phyloP scores from a whole-genome alignment of 92 coral and sea anemone species.

The Epizoanthus illoricatus region DNA sequence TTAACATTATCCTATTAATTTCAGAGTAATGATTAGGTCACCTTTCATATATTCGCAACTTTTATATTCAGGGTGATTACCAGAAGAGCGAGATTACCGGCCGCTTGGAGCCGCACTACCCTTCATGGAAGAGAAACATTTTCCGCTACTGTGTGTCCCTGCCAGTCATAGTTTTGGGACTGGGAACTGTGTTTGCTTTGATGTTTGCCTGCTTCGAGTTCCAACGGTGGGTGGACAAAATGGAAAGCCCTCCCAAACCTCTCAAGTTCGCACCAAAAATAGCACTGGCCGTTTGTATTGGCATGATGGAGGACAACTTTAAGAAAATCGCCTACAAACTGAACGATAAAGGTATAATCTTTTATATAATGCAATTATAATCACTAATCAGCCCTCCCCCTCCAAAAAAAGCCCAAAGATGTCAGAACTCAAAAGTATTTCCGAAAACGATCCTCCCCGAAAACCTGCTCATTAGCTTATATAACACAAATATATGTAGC shows the following conservation, averaged over 20 bases:
- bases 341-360: conserved; percentile 84
- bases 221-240: conserved; percentile 92
- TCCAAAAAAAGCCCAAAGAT: too few relatives aligned
- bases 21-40: too few relatives aligned
- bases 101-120: conserved; percentile 87
- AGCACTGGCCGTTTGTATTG: conserved; percentile 94
- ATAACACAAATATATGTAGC: too few relatives aligned
- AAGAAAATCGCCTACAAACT: conserved; percentile 93
- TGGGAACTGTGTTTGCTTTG: conserved; percentile 76
- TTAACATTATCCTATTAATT: too few relatives aligned
- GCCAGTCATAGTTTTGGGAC: conserved; percentile 82
- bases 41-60: too few relatives aligned
- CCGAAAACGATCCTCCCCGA: too few relatives aligned
- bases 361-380: too few relatives aligned
- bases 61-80: conserved; percentile 77
- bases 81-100: conserved; percentile 92
- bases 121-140: conserved; percentile 92
- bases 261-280: conserved; percentile 97
- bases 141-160: conserved; percentile 98
- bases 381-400: too few relatives aligned
- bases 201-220: conserved; percentile 94
- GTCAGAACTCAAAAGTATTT: too few relatives aligned
- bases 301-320: conserved; percentile 94
- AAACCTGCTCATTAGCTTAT: too few relatives aligned
- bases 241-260: conserved; percentile 98